Conservation (phyloP, 2,113 vertebrate genomes). For the Phalacrocorax pelagicus region DNA sequence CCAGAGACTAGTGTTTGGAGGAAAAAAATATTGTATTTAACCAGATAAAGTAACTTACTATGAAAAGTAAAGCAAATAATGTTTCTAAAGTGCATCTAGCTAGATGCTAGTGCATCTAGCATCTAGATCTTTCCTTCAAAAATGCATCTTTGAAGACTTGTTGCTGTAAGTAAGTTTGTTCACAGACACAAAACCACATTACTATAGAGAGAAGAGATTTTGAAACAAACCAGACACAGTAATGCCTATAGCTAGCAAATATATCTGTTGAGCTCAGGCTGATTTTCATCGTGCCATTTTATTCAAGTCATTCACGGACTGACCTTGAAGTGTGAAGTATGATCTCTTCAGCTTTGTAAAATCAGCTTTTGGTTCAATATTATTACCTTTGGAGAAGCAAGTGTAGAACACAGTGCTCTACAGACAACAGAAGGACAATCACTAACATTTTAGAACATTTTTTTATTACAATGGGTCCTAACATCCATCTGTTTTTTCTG, state of each 20-base stretch:
- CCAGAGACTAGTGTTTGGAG: not conserved
- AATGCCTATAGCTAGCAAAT: not conserved
- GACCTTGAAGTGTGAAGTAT: not conserved
- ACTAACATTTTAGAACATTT: not conserved
- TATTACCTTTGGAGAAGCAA: not conserved
- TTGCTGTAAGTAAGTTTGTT: not conserved
- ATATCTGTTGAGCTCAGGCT: not conserved
- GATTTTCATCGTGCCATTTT: not conserved
- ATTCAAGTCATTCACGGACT: not conserved
- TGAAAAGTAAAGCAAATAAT: not conserved
- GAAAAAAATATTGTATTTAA: not conserved
- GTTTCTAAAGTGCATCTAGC: no score
- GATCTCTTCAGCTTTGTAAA: not conserved
- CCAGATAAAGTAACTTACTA: not conserved
- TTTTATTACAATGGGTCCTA: slow-evolving; percentile 22
- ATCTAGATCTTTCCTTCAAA: not conserved
- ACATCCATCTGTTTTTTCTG: slow-evolving; percentile 46
- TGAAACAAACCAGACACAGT: not conserved
- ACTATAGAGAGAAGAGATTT: not conserved
- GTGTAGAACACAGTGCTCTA: not conserved
- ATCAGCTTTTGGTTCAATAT: slow-evolving; percentile 1
- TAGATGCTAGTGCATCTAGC: no score
- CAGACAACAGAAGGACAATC: not conserved
- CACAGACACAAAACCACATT: not conserved
- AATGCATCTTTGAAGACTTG: not conserved